A percentile compares a stretch with the other conserved stretches of the same genome.
Evolutionary conservation across 1,140 invertebrate genomes (phyloP).

Genomic region (Pollicipes pollicipes): DNA sequence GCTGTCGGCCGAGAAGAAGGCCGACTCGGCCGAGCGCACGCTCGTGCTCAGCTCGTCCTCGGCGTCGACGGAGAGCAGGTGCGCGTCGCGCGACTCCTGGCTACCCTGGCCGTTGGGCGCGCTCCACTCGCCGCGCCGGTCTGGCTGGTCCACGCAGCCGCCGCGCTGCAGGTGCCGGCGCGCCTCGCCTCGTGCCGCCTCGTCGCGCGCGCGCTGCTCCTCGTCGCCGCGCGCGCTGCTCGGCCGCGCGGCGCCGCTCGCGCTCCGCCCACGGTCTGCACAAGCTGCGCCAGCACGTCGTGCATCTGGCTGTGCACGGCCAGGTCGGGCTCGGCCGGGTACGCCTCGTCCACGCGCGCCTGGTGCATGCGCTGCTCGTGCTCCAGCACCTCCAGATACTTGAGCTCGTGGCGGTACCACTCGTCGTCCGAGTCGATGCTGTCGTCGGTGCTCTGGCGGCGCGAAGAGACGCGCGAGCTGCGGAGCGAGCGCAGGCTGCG

Average conservation of each 20-base stretch:
- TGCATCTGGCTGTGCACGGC: conserved; percentile 18
- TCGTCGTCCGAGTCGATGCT: conserved; percentile 84
- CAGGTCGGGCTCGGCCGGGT: conserved; percentile 27
- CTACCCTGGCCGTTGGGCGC: conserved; percentile 6
- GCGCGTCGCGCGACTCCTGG: conserved; percentile 9
- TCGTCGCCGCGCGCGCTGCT: no score
- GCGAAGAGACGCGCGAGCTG: conserved; percentile 63
- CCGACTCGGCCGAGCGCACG: conserved; percentile 21
- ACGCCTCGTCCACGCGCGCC: conserved; percentile 38
- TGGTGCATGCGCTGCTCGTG: conserved; percentile 44
- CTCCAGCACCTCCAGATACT: conserved; percentile 64
- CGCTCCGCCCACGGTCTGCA: background rate
- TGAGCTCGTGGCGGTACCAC: conserved; percentile 75
- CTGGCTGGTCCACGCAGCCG: conserved; percentile 3
- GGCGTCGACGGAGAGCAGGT: conserved; percentile 6
- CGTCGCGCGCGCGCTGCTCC: no score
- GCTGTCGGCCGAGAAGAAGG: conserved; percentile 22
- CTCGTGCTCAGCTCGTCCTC: conserved; percentile 16
- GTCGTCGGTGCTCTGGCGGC: conserved; percentile 76
- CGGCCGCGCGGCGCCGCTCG: conserved; percentile 11
- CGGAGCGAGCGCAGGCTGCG: conserved; percentile 66
- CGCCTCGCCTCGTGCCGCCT: conserved; percentile 11
- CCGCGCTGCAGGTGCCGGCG: conserved; percentile 7
- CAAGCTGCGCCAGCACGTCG: conserved; percentile 18
- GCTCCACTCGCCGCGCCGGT: conserved; percentile 11